A percentile compares a stretch with the other conserved stretches of the same genome.
phyloP scores from a whole-genome alignment of 2,113 vertebrate genomes.

The Reinhardtius hippoglossoides region DNA sequence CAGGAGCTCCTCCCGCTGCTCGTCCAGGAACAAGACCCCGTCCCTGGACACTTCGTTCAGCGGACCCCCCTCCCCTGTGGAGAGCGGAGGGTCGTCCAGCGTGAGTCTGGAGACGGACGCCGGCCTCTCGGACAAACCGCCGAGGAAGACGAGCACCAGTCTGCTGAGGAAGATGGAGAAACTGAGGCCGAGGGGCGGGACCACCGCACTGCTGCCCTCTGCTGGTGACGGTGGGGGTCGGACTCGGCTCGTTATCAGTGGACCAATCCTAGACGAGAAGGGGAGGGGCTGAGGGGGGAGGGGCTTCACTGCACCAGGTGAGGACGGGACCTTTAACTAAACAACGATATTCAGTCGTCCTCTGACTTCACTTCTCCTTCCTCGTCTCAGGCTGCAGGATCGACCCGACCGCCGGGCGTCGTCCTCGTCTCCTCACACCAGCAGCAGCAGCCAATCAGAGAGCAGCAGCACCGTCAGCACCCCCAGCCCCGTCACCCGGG shows the following conservation, averaged over 20 bases:
- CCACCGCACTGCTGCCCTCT: conserved; percentile 13
- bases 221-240: conserved; percentile 6
- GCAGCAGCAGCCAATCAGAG: conserved; percentile 80
- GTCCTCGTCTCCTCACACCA: conserved; percentile 71
- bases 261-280: conserved; percentile 82
- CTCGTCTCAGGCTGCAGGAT: conserved; percentile 75
- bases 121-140: conserved; percentile 76
- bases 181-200: conserved; percentile 78
- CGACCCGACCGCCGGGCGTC: conserved; percentile 67
- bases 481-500: conserved; percentile 76
- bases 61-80: conserved; percentile 72
- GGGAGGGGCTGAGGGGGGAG: no score
- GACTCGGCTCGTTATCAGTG: conserved; percentile 66
- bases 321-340: no score
- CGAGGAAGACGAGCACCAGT: conserved; percentile 80
- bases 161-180: conserved; percentile 90
- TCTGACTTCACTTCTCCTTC: conserved; percentile 11
- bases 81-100: conserved; percentile 54
- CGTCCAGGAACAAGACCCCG: conserved; percentile 67
- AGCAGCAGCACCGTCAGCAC: conserved; percentile 84
- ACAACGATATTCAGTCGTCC: no score
- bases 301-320: no score
- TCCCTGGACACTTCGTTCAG: conserved; percentile 78
- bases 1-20: conserved; percentile 81
- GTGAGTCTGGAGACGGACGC: conserved; percentile 44